Base-by-base conservation (phyloP, 2,888 invertebrate species). In the Helobdella robusta region DNA sequence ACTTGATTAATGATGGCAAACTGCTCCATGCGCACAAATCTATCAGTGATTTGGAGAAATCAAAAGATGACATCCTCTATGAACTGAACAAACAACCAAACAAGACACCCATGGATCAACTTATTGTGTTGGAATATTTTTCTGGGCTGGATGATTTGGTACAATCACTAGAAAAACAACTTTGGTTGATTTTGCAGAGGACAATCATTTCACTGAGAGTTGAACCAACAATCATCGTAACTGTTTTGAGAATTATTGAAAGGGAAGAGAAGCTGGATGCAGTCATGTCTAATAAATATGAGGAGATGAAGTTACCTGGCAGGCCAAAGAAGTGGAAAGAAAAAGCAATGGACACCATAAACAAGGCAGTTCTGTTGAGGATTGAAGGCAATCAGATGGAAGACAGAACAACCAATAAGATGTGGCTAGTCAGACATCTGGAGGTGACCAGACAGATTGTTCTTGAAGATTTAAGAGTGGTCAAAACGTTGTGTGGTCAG, bases 381-480 rank as follows among this genome's bases (percentile, higher is more conserved):
- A 89, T 97, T 64, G 95, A 95, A 80, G 95, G 94, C 0, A 94
- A 91, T 5, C 90, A 94, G 72, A 85, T 94, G 3, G 94, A 95
- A 74, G 93, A 93, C 74, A 82, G 94, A 30, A 84, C 84, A 25
- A 88, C 88, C 73, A 89, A 93, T 79, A 94, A 94, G 80, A 86
- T 92, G 81, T 98, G 97, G 97, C 83, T 98, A 18, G 93, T 94
- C 2, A 83, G 90, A 30, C 93, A 97, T 79, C 82, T 98, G 64
- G 97, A 98, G 81, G 74, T 80, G 52, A 88, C 88, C 0, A 83
- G 94, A 46, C 88, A 89, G 74, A 83, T 92, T 8, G 89, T 94
- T 73, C 80, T 93, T 5, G 92, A 94, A 76, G 94, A 95, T 80
- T 81, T 95, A 69, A 83, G 89, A 69, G 91, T 95, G 0, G 89